A percentile compares a stretch with the other conserved stretches of the same genome.
phyloP scores from a whole-genome alignment of 2,113 vertebrate genomes.

The Scalopus aquaticus region DNA sequence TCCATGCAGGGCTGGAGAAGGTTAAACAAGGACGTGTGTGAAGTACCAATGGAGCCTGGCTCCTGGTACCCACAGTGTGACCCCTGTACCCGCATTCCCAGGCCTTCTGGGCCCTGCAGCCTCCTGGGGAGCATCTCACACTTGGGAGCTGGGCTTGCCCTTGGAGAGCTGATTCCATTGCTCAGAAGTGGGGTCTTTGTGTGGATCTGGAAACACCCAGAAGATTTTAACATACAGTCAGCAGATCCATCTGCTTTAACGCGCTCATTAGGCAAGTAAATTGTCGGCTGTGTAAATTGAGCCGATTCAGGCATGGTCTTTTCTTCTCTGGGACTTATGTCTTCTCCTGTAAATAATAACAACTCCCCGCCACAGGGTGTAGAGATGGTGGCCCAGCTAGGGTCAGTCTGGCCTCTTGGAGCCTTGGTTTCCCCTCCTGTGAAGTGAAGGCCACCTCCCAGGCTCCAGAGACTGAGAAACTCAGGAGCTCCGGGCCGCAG shows the following conservation, averaged over 20 bases:
- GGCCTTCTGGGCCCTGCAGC: not conserved
- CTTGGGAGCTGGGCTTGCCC: rapidly evolving
- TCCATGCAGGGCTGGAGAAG: not conserved
- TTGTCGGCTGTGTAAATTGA: too few relatives aligned
- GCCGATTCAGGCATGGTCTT: not conserved
- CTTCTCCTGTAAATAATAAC: not conserved
- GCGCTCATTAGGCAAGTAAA: rapidly evolving
- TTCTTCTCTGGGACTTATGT: not conserved
- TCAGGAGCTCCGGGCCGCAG: not conserved
- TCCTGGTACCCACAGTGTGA: rapidly evolving
- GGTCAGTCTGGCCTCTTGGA: not conserved
- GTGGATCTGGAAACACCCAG: not conserved
- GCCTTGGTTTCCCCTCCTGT: not conserved
- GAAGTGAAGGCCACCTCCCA: not conserved
- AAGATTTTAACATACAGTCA: too few relatives aligned
- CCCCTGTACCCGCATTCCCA: not conserved
- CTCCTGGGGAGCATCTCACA: not conserved
- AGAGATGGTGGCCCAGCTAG: not conserved
- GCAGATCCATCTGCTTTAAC: rapidly evolving
- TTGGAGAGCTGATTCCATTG: not conserved
- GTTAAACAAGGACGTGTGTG: rapidly evolving
- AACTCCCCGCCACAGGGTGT: not conserved
- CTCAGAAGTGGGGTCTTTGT: not conserved
- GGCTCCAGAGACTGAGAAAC: not conserved
- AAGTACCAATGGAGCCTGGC: rapidly evolving